Conservation (phyloP, 2,888 invertebrate genomes). For the Clepsis dumicolana region DNA sequence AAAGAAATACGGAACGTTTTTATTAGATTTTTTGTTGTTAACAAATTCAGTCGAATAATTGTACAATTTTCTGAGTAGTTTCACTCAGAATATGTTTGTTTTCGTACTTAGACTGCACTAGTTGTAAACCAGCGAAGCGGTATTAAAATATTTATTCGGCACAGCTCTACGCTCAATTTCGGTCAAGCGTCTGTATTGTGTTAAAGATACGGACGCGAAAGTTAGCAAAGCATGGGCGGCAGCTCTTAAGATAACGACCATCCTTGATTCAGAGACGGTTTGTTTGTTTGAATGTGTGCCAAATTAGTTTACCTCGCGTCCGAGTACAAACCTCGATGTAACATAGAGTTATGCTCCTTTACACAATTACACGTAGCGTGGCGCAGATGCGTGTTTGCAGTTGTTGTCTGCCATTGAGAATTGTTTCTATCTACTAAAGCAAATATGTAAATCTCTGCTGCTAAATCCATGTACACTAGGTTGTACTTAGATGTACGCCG, state of each 20-base stretch:
- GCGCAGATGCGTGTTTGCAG: constrained; percentile 24
- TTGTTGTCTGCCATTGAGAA: constrained; percentile 25
- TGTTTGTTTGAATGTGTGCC: constrained; percentile 67
- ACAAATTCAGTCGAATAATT: not conserved
- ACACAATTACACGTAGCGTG: constrained; percentile 17
- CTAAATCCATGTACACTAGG: constrained; percentile 4
- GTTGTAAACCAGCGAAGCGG: not conserved
- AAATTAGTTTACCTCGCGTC: constrained; percentile 68
- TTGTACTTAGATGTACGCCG: not conserved
- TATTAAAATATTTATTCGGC: not conserved
- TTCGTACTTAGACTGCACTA: not conserved
- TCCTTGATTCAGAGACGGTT: constrained; percentile 59
- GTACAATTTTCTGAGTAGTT: not conserved
- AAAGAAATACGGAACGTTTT: not conserved
- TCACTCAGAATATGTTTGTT: too few relatives aligned
- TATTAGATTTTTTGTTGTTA: not conserved
- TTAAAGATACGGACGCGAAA: constrained; percentile 21
- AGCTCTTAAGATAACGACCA: constrained; percentile 56
- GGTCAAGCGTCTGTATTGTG: constrained; percentile 17
- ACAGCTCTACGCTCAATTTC: constrained; percentile 7
- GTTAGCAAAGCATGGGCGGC: constrained; percentile 46
- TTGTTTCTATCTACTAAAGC: constrained; percentile 20
- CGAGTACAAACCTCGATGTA: constrained; percentile 41
- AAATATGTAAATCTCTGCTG: constrained; percentile 35
- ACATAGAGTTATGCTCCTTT: constrained; percentile 17